phyloP scores from a whole-genome alignment of 2,797 vertebrate genomes.

The Simalia tracyae region DNA sequence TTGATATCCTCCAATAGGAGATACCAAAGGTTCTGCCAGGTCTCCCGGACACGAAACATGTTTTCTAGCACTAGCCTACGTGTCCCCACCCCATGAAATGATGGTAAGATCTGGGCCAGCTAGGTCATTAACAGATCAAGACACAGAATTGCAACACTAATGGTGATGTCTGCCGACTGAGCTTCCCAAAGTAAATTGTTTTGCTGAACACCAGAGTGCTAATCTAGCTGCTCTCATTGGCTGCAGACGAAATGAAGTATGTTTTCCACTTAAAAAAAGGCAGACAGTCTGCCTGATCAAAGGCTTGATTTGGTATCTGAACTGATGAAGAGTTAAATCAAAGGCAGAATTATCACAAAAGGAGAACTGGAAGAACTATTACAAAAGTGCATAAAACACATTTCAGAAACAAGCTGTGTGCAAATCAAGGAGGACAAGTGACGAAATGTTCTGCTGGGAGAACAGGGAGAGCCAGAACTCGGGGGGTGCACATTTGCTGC shows the following conservation, averaged over 20 bases:
- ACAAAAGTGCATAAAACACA: not conserved
- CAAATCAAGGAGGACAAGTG: not conserved
- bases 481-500: not conserved
- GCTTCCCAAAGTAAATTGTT: not conserved
- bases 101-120: not conserved
- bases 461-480: not conserved
- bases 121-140: not conserved
- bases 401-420: not conserved
- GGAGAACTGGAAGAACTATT: not conserved
- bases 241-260: not conserved
- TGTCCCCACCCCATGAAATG: not conserved
- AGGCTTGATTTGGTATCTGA: not conserved
- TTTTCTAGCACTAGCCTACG: not conserved
- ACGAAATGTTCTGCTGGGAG: not conserved
- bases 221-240: not conserved
- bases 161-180: not conserved
- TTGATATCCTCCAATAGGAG: not conserved
- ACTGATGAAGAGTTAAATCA: not conserved
- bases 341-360: not conserved
- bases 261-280: not conserved
- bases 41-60: not conserved
- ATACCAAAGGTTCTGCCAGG: not conserved
- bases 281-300: not conserved
- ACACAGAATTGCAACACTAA: not conserved
- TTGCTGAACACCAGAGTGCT: not conserved